Evolutionary conservation across 2,888 invertebrate genomes (phyloP).

Genomic region (Archips crataeganus): DNA sequence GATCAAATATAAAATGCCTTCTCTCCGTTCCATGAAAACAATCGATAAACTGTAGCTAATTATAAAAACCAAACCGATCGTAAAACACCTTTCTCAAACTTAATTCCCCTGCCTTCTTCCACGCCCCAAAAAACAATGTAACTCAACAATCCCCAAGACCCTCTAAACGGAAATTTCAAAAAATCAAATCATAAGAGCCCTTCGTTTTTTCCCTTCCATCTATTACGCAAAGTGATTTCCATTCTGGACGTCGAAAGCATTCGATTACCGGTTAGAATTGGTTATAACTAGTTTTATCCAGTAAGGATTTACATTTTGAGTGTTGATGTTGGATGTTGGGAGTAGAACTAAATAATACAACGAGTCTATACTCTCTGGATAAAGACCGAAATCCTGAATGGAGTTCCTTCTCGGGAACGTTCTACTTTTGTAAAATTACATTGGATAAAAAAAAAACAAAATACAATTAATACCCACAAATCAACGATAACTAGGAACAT

Average conservation of each 20-base stretch:
- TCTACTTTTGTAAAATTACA: too few relatives aligned
- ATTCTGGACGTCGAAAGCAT: constrained; percentile 9
- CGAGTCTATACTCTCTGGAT: too few relatives aligned
- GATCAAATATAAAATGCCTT: too few relatives aligned
- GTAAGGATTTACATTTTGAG: not conserved
- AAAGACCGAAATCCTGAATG: too few relatives aligned
- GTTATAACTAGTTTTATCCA: constrained; percentile 20
- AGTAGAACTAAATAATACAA: too few relatives aligned
- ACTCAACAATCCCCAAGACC: constrained; percentile 7
- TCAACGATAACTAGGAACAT: too few relatives aligned
- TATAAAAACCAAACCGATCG: not conserved
- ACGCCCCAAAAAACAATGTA: constrained; percentile 18
- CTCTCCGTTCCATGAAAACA: too few relatives aligned
- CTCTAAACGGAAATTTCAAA: constrained; percentile 23
- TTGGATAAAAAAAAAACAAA: too few relatives aligned
- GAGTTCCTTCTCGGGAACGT: too few relatives aligned
- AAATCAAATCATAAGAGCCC: constrained; percentile 24
- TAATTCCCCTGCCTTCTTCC: not conserved
- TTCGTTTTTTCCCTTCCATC: not conserved
- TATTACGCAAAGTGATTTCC: constrained; percentile 30
- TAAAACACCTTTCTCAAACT: too few relatives aligned
- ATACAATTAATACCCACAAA: too few relatives aligned
- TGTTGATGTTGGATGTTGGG: not conserved
- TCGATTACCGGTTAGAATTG: constrained; percentile 17
- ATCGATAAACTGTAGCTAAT: not conserved